Percentiles rank a stretch among this genome's conserved stretches.
These are phyloP conservation scores for Lagenorhynchus albirostris DNA, from an alignment of 2,113 vertebrate species.

Conservation along the genomic window DNA sequence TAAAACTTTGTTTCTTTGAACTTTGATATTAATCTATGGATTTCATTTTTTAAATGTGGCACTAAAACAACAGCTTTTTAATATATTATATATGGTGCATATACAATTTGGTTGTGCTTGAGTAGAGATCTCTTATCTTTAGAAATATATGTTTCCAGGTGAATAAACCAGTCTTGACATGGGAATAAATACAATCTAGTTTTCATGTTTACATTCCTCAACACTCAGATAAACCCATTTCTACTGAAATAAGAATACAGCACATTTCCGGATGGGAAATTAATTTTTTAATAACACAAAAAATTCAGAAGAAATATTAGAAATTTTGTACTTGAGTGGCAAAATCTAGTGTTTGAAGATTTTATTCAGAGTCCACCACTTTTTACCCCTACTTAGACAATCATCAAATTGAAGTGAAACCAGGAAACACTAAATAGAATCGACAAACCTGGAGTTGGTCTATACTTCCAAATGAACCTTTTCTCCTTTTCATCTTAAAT, in stretches of 20 bases:
- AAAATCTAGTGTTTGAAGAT: constrained; percentile 16
- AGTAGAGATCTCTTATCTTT: constrained; percentile 2
- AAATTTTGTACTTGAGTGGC: background rate
- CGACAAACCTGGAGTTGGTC: constrained; percentile 67
- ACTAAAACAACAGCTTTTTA: constrained; percentile 6
- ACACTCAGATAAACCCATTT: constrained; percentile 22
- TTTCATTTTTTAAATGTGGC: constrained; percentile 4
- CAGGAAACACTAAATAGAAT: constrained; percentile 25
- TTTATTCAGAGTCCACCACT: background rate
- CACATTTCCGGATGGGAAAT: constrained; percentile 35
- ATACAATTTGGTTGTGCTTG: background rate
- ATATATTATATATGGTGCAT: background rate
- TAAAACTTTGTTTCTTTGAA: constrained; percentile 44
- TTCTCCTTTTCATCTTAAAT: constrained; percentile 71
- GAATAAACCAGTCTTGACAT: background rate
- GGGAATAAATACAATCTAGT: constrained; percentile 26
- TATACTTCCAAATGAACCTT: constrained; percentile 38
- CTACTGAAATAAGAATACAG: constrained; percentile 19
- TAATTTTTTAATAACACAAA: constrained; percentile 34
- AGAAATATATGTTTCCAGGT: background rate
- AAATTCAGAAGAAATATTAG: background rate
- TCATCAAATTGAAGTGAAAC: constrained; percentile 26
- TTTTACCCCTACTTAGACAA: constrained; percentile 30
- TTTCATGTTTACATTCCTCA: background rate
- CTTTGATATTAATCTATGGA: background rate